These are phyloP conservation scores for Manis crassicaudata DNA, from an alignment of 2,797 vertebrate species.

Conservation along the genomic window DNA sequence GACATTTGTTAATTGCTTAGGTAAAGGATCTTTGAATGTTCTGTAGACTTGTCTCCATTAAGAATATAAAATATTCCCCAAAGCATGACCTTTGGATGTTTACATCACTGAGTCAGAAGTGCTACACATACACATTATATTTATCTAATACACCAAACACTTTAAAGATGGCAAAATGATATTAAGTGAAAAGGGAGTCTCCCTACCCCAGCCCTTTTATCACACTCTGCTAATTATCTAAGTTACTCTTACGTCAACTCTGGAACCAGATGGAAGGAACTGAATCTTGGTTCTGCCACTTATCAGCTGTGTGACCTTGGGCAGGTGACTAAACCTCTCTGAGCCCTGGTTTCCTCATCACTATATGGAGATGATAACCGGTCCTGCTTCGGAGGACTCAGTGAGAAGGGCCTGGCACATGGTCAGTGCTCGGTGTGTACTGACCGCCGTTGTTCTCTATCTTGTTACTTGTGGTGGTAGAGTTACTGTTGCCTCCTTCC, in stretches of 20 bases:
- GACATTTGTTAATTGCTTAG: background rate
- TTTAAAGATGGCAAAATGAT: background rate
- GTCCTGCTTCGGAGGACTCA: background rate
- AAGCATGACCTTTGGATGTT: background rate
- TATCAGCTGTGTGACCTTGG: background rate
- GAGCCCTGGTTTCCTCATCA: background rate
- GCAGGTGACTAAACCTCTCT: background rate
- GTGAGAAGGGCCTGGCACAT: background rate
- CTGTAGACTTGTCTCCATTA: background rate
- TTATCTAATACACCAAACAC: background rate
- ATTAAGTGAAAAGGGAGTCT: background rate
- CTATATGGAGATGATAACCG: too few relatives aligned
- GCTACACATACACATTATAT: background rate
- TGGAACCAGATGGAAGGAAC: background rate
- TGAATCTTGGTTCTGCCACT: background rate
- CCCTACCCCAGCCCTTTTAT: background rate
- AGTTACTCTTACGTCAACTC: background rate
- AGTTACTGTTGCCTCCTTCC: too few relatives aligned
- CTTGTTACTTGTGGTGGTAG: background rate
- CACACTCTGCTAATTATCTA: background rate
- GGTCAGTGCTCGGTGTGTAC: too few relatives aligned
- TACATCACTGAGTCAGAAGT: background rate
- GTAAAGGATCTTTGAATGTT: constrained; percentile 35
- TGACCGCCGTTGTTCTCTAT: background rate
- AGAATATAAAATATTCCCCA: background rate